phyloP scores from a whole-genome alignment of 1,140 invertebrate genomes.

The Pygmarrhopalites habei region DNA sequence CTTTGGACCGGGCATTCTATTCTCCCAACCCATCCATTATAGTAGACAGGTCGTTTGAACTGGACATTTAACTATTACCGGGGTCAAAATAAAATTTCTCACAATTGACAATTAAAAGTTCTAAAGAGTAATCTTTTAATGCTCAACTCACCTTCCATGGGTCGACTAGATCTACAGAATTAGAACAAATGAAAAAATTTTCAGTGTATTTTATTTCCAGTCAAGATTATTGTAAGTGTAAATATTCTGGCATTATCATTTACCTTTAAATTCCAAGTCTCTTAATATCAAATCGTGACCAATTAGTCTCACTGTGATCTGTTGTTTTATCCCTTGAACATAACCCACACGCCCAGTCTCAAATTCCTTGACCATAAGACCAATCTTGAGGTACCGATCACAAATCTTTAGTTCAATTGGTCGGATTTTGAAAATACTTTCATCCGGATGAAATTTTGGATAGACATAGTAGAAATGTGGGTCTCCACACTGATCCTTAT shows the following conservation, averaged over 20 bases:
- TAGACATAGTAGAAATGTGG: constrained; percentile 10
- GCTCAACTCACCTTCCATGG: constrained; percentile 3
- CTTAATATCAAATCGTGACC: not conserved
- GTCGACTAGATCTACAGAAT: constrained; percentile 1
- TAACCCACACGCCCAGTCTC: constrained; percentile 4
- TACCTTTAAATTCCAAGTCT: not conserved
- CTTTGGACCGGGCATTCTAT: not conserved
- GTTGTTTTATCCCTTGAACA: constrained; percentile 9
- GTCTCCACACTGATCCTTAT: constrained; percentile 1
- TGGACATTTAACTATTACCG: not conserved
- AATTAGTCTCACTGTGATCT: not conserved
- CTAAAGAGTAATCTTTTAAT: no score
- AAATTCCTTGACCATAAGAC: not conserved
- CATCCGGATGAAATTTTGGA: constrained; percentile 6
- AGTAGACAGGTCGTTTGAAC: constrained; percentile 5
- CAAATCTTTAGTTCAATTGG: constrained; percentile 10
- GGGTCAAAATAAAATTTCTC: no score
- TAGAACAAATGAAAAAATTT: no score
- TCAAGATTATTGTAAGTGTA: no score
- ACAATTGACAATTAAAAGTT: no score
- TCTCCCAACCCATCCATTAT: constrained; percentile 7
- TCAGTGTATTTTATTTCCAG: no score
- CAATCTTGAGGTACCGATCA: not conserved
- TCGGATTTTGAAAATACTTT: not conserved
- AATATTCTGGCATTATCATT: no score